Conservation (phyloP, 1,140 invertebrate species). For the Sarcophaga peregrina region DNA sequence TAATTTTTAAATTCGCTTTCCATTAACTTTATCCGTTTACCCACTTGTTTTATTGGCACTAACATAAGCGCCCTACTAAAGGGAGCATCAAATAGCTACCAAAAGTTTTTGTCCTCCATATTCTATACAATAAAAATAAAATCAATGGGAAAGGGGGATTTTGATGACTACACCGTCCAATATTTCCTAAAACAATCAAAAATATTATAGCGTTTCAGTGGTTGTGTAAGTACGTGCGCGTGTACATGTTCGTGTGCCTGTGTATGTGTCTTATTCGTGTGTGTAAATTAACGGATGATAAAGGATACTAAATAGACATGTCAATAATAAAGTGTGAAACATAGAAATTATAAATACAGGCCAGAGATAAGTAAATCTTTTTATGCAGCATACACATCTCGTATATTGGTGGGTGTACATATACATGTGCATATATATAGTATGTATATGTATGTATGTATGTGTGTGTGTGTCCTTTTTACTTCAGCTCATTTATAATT, state of each 20-base stretch:
- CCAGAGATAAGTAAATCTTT: not conserved
- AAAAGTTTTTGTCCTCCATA: no score
- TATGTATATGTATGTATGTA: not conserved
- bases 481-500: no score
- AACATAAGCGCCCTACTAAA: no score
- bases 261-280: not conserved
- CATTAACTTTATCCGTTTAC: no score
- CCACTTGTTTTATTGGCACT: no score
- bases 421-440: not conserved
- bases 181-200: not conserved
- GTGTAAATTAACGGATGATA: not conserved
- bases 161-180: no score
- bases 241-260: not conserved
- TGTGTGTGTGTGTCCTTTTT: not conserved
- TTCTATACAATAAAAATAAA: no score
- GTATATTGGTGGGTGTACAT: not conserved
- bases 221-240: not conserved
- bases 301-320: conserved; percentile 3
- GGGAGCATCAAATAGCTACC: no score
- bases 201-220: not conserved
- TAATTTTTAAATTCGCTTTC: no score
- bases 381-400: not conserved
- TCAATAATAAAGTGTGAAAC: conserved; percentile 20
- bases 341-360: not conserved
- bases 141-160: no score